Evolutionary conservation across 2,888 invertebrate genomes (phyloP).

Genomic region (Hyalella azteca): DNA sequence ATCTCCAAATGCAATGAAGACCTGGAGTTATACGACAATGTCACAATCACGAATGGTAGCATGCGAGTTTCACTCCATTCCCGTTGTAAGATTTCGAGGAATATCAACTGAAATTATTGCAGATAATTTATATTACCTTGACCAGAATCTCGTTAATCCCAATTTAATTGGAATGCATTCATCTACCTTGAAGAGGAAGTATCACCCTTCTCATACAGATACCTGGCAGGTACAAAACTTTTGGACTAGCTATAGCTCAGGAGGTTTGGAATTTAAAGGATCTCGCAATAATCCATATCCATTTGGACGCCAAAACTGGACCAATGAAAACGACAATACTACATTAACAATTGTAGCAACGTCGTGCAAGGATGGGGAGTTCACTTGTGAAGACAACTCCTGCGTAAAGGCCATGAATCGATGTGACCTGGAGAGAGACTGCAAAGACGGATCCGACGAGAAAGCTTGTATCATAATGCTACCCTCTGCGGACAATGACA

Average conservation of each 20-base stretch:
- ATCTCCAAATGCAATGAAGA: not conserved
- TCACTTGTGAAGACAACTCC: constrained; percentile 9
- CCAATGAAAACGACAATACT: not conserved
- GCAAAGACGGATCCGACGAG: not conserved
- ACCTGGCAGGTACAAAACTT: not conserved
- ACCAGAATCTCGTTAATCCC: not conserved
- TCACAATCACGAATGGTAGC: not conserved
- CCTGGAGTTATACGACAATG: not conserved
- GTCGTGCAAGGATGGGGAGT: not conserved
- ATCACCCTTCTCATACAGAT: not conserved
- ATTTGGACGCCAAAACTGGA: not conserved
- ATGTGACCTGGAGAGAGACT: constrained; percentile 18
- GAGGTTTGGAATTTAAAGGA: not conserved
- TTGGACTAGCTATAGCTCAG: not conserved
- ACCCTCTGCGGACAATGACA: not conserved
- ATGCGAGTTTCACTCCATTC: constrained; percentile 4
- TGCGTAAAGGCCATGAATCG: not conserved
- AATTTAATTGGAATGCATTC: constrained; percentile 4
- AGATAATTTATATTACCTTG: not conserved
- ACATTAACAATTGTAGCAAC: not conserved
- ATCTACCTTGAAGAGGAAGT: not conserved
- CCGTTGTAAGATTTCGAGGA: not conserved
- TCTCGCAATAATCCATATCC: not conserved
- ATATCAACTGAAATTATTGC: not conserved
- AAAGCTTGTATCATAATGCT: not conserved